Evolutionary conservation across 1,140 invertebrate species (phyloP).

Genomic region (Coenobita brevimanus): DNA sequence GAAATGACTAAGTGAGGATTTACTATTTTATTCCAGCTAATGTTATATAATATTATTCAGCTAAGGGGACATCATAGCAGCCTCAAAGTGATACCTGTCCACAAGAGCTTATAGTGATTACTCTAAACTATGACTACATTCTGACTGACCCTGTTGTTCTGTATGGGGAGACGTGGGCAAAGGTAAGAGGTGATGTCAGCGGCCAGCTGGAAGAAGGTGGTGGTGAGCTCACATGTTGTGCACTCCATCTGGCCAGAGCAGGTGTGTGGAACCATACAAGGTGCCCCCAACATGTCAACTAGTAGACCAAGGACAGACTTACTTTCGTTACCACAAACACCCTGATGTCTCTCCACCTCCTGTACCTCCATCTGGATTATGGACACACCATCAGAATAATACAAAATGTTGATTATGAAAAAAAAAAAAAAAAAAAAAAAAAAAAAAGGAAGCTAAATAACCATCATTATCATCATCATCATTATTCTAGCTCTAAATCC

Average conservation of each 20-base stretch:
- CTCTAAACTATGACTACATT: not conserved
- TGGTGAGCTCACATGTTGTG: conserved; percentile 91
- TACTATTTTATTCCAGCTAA: too few species aligned
- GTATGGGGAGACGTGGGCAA: conserved; percentile 81
- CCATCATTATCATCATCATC: too few species aligned
- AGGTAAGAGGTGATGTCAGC: conserved; percentile 84
- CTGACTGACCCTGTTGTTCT: conserved; percentile 60
- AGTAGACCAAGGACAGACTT: conserved; percentile 85
- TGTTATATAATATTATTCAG: too few species aligned
- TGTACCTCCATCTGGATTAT: conserved; percentile 89
- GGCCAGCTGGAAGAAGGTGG: conserved; percentile 94
- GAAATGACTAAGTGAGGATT: too few species aligned
- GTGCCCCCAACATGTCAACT: conserved; percentile 85
- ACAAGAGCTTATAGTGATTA: too few species aligned
- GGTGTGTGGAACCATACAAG: conserved; percentile 83
- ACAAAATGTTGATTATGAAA: not conserved
- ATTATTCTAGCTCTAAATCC: too few species aligned
- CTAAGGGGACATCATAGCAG: too few species aligned
- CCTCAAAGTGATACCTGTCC: too few species aligned
- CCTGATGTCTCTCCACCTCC: conserved; percentile 87
- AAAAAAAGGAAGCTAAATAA: too few species aligned
- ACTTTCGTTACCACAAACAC: conserved; percentile 84
- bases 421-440: too few species aligned
- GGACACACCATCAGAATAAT: conserved; percentile 6
- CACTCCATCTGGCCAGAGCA: conserved; percentile 84